Evolutionary conservation across 2,888 invertebrate genomes (phyloP).

Genomic region (Linnaemya tessellans): DNA sequence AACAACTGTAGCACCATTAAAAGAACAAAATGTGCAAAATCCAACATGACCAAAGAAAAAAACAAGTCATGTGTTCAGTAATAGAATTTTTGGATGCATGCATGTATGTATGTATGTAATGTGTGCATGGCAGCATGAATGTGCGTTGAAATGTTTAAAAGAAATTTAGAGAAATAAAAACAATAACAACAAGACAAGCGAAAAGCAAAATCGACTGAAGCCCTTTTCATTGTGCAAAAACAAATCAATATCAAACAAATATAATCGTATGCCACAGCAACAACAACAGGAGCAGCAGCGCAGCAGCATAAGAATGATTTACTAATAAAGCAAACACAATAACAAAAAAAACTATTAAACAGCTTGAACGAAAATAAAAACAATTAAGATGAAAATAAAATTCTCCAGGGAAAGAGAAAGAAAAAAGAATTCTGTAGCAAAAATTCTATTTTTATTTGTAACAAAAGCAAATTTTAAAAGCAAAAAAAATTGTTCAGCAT

Average conservation of each 20-base stretch:
- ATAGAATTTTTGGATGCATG: constrained; percentile 7
- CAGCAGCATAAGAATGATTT: constrained; percentile 4
- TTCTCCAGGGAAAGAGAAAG: constrained; percentile 1
- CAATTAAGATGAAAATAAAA: background rate
- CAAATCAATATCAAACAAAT: constrained; percentile 13
- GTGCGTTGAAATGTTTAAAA: background rate
- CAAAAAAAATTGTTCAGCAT: no score
- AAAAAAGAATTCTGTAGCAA: background rate
- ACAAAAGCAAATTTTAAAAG: background rate
- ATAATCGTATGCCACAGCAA: background rate
- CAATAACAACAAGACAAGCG: constrained; percentile 2
- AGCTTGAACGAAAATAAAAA: background rate
- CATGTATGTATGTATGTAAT: background rate
- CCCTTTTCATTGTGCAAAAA: background rate
- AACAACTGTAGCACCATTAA: constrained; percentile 37
- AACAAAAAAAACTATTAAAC: constrained; percentile 5
- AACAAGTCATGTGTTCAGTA: constrained; percentile 30
- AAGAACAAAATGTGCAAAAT: constrained; percentile 58
- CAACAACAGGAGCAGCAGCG: background rate
- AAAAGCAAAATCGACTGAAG: constrained; percentile 2
- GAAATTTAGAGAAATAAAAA: background rate
- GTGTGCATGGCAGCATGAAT: background rate
- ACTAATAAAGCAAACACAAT: background rate
- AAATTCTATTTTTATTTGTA: background rate
- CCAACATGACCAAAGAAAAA: constrained; percentile 3